Conservation (phyloP, 2,113 vertebrate species). For the Perca schrenkii region DNA sequence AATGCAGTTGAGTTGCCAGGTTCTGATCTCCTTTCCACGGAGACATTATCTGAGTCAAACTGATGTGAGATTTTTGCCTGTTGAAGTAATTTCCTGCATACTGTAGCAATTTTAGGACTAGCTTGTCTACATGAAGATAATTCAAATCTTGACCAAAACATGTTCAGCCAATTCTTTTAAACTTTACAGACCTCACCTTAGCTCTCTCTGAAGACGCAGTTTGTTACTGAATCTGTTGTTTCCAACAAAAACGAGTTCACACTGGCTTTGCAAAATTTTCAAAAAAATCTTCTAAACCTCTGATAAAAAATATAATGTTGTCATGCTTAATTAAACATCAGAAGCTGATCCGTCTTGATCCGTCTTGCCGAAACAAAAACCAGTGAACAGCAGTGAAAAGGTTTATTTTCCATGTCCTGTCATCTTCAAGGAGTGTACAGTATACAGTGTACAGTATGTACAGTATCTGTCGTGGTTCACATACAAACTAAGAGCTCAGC, state of each 20-base stretch:
- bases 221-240: not conserved
- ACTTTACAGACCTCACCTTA: slow-evolving; percentile 4
- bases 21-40: slow-evolving; percentile 21
- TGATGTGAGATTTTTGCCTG: slow-evolving; percentile 25
- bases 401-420: slow-evolving; percentile 17
- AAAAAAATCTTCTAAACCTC: too few relatives aligned
- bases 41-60: slow-evolving; percentile 21
- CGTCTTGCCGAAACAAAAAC: not conserved
- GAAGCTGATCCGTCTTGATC: not conserved
- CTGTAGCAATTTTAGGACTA: slow-evolving; percentile 46
- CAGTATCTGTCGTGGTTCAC: not conserved
- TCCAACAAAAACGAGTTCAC: not conserved
- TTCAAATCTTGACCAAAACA: slow-evolving; percentile 10
- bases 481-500: slow-evolving; percentile 9
- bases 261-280: not conserved
- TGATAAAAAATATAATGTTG: not conserved
- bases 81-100: slow-evolving; percentile 51
- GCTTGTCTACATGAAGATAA: slow-evolving; percentile 41
- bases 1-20: slow-evolving; percentile 9
- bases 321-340: not conserved
- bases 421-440: not conserved
- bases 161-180: slow-evolving; percentile 10
- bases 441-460: too few relatives aligned
- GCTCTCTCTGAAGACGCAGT: slow-evolving; percentile 2
- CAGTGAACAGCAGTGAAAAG: not conserved